Evolutionary conservation across 2,797 vertebrate species (phyloP).

Genomic region (Tangara arthus): DNA sequence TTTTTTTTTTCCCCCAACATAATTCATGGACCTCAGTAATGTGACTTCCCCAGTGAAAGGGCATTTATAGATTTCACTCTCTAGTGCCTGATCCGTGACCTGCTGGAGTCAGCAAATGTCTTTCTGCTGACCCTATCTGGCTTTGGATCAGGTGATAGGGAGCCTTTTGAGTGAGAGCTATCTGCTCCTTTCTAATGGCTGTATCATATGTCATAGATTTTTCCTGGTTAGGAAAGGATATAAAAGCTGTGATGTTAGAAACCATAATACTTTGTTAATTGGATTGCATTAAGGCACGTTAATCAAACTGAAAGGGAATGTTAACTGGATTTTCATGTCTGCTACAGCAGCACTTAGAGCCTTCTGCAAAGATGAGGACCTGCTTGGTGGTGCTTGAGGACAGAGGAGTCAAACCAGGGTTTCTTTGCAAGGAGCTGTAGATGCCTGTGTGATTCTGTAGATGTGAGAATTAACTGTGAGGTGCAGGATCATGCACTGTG

Average conservation of each 20-base stretch:
- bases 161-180: neutral
- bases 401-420: neutral
- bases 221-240: constrained; percentile 11
- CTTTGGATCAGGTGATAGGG: neutral
- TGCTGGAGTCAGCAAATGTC: constrained; percentile 18
- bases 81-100: neutral
- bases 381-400: neutral
- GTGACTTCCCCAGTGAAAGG: neutral
- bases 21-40: constrained; percentile 3
- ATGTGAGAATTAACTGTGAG: neutral
- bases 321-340: constrained; percentile 45
- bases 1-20: neutral
- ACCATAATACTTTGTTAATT: constrained; percentile 49
- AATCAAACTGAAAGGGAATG: constrained; percentile 57
- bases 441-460: rapidly evolving
- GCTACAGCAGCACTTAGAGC: neutral
- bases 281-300: constrained; percentile 50
- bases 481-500: neutral
- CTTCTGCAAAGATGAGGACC: constrained; percentile 11
- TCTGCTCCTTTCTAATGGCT: constrained; percentile 13
- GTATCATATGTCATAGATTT: constrained; percentile 34
- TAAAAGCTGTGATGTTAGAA: constrained; percentile 40
- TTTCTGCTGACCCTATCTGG: constrained; percentile 31
- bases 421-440: neutral
- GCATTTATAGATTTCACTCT: constrained; percentile 19